Conservation (phyloP, 1,140 invertebrate species). For the Pseudomyrmex flavicornis region DNA sequence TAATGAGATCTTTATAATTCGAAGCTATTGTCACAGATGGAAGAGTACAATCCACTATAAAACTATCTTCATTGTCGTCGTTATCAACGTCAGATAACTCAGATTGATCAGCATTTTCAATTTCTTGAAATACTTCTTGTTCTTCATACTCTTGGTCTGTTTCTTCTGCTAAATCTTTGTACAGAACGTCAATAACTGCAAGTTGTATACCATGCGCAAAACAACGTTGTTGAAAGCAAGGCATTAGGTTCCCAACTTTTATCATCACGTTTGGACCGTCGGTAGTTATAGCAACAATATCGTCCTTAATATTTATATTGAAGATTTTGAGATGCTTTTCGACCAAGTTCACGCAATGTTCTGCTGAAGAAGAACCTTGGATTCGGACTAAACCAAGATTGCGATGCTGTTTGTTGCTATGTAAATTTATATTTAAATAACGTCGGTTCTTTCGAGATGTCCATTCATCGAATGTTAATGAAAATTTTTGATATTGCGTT, state of each 20-base stretch:
- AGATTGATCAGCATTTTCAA: neutral
- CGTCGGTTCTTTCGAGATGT: slow-evolving; percentile 67
- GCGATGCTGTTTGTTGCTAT: slow-evolving; percentile 63
- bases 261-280: slow-evolving; percentile 40
- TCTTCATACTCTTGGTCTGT: neutral
- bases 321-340: slow-evolving; percentile 25
- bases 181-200: slow-evolving; percentile 26
- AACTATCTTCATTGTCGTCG: slow-evolving; percentile 15
- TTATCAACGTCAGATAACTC: slow-evolving; percentile 35
- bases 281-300: slow-evolving; percentile 57
- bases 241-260: slow-evolving; percentile 23
- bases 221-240: slow-evolving; percentile 32
- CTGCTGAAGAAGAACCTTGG: slow-evolving; percentile 65
- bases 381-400: slow-evolving; percentile 71
- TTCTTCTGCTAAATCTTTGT: slow-evolving; percentile 9
- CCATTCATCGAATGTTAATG: slow-evolving; percentile 72
- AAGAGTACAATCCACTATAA: slow-evolving; percentile 21
- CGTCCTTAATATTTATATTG: slow-evolving; percentile 47
- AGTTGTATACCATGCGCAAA: slow-evolving; percentile 36
- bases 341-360: slow-evolving; percentile 51
- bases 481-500: slow-evolving; percentile 68
- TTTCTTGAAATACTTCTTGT: slow-evolving; percentile 6
- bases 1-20: slow-evolving; percentile 25
- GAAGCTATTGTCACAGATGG: slow-evolving; percentile 14
- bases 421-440: slow-evolving; percentile 73